Conservation (phyloP, 2,888 invertebrate species). For the Zygaena filipendulae region DNA sequence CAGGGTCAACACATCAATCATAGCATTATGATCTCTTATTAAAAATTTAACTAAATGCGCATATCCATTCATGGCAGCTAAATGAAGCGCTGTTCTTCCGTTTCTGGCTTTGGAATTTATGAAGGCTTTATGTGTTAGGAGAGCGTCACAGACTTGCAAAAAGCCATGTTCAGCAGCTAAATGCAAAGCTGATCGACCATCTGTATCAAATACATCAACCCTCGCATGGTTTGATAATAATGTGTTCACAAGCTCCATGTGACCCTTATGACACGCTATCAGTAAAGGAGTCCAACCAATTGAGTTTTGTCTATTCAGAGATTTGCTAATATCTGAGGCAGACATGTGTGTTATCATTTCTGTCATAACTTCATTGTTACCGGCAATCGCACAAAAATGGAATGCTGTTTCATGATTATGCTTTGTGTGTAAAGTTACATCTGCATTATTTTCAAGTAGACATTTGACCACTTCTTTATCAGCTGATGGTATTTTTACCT, state of each 20-base stretch:
- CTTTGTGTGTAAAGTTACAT: conserved; percentile 86
- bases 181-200: conserved; percentile 95
- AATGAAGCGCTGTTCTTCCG: conserved; percentile 95
- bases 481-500: conserved; percentile 77
- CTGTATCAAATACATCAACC: conserved; percentile 98
- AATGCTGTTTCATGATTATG: conserved; percentile 93
- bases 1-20: conserved; percentile 94
- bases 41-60: conserved; percentile 90
- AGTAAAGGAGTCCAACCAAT: conserved; percentile 97
- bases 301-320: conserved; percentile 92
- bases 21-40: conserved; percentile 94
- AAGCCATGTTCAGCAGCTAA: conserved; percentile 95
- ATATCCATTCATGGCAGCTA: conserved; percentile 97
- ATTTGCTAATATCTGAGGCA: conserved; percentile 90
- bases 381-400: conserved; percentile 94
- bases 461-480: conserved; percentile 90
- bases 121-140: conserved; percentile 96
- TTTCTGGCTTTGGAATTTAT: conserved; percentile 98
- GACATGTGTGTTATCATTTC: conserved; percentile 95
- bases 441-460: conserved; percentile 91
- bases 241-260: conserved; percentile 92
- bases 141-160: conserved; percentile 86
- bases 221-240: conserved; percentile 94
- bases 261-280: conserved; percentile 96
- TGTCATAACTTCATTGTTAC: conserved; percentile 93